Percentiles rank a stretch among this genome's conserved stretches.
Evolutionary conservation across 1,140 invertebrate genomes (phyloP).

Genomic region (Aradophagus sp.): DNA sequence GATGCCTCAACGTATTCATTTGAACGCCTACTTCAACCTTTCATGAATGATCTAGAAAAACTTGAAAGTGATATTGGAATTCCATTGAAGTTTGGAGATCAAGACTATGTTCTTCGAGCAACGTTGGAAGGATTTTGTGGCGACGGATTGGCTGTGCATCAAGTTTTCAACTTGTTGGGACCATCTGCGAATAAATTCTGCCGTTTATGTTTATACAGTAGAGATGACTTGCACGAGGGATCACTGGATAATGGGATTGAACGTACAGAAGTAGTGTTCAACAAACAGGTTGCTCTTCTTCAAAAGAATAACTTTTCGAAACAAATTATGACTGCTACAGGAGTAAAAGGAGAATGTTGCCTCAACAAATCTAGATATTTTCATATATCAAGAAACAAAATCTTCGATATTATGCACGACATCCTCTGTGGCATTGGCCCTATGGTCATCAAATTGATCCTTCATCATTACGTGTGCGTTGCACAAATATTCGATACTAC

Average conservation of each 20-base stretch:
- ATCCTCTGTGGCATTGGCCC: constrained; percentile 48
- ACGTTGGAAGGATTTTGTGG: constrained; percentile 27
- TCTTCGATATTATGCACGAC: constrained; percentile 58
- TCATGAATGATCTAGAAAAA: constrained; percentile 36
- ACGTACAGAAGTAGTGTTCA: constrained; percentile 27
- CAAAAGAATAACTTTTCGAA: neutral
- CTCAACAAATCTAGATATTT: constrained; percentile 51
- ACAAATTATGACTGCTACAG: constrained; percentile 4
- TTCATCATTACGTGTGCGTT: neutral
- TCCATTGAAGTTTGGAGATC: constrained; percentile 6
- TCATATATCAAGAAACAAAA: constrained; percentile 52
- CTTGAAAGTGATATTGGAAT: constrained; percentile 45
- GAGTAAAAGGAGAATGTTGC: constrained; percentile 37
- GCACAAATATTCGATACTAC: constrained; percentile 22
- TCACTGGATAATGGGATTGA: constrained; percentile 2
- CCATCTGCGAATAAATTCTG: constrained; percentile 55
- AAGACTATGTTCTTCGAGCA: constrained; percentile 38
- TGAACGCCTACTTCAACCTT: constrained; percentile 15
- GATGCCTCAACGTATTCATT: constrained; percentile 32
- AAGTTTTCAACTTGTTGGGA: constrained; percentile 41
- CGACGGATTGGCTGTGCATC: constrained; percentile 52
- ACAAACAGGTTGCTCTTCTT: neutral
- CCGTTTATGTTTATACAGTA: constrained; percentile 40
- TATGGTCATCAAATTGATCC: constrained; percentile 33
- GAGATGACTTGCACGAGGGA: constrained; percentile 42